Percentiles rank a stretch among this genome's conserved stretches.
Conservation (phyloP, 2,113 vertebrate genomes). For the Cygnus buccinator region DNA sequence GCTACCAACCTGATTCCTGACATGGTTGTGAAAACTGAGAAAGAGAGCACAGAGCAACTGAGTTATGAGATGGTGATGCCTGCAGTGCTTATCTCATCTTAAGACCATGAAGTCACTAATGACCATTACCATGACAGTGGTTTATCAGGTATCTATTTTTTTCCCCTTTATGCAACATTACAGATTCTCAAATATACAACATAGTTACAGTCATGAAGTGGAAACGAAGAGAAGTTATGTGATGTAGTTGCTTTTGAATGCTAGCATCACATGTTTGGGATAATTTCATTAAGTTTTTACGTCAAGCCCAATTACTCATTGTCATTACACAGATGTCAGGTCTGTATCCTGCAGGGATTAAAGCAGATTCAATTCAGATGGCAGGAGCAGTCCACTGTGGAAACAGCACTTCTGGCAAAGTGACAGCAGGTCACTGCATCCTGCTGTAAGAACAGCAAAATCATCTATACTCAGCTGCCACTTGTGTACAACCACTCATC, state of each 20-base stretch:
- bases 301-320: background rate
- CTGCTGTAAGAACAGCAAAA: background rate
- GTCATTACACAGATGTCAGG: background rate
- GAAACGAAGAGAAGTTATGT: background rate
- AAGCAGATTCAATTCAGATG: background rate
- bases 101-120: background rate
- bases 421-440: too few relatives aligned
- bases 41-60: fast-evolving
- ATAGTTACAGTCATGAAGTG: background rate
- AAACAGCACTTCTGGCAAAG: background rate
- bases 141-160: background rate
- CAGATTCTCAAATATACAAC: background rate
- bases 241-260: background rate
- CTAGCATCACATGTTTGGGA: background rate
- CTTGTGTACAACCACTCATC: background rate
- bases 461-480: background rate
- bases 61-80: background rate
- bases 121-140: background rate
- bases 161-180: background rate
- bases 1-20: background rate
- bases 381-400: background rate
- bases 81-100: background rate
- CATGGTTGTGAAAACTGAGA: background rate
- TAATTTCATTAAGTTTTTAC: background rate
- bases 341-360: background rate